phyloP scores from a whole-genome alignment of 2,888 invertebrate genomes.

The Malthinus flaveolus region DNA sequence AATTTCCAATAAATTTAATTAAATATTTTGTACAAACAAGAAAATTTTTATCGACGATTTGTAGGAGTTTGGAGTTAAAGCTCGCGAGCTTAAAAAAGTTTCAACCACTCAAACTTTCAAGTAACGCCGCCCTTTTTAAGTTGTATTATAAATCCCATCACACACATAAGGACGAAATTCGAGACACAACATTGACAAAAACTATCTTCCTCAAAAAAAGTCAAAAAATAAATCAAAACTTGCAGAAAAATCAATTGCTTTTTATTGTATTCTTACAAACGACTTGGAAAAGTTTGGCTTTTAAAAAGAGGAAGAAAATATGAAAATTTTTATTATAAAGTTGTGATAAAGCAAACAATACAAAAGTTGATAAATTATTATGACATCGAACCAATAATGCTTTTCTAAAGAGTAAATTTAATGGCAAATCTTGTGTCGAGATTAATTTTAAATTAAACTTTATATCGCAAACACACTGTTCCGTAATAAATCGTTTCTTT shows the following conservation, averaged over 20 bases:
- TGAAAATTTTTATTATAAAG: too few relatives aligned
- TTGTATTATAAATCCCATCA: constrained; percentile 3
- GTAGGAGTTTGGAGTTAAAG: background rate
- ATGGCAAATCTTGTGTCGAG: background rate
- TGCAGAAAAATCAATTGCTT: constrained; percentile 4
- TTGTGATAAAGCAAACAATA: too few relatives aligned
- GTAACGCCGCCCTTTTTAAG: background rate
- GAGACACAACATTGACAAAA: constrained; percentile 4
- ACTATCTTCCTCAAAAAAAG: too few relatives aligned
- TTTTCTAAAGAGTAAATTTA: too few relatives aligned
- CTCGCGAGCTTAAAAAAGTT: background rate
- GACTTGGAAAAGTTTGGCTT: background rate
- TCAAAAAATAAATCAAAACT: background rate
- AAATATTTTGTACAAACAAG: constrained; percentile 1
- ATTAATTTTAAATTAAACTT: constrained; percentile 16
- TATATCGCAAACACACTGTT: constrained; percentile 12
- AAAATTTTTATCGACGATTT: constrained; percentile 2
- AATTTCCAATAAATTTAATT: constrained; percentile 1
- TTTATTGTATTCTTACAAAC: background rate
- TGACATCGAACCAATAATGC: too few relatives aligned
- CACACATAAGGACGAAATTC: background rate
- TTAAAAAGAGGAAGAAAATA: too few relatives aligned
- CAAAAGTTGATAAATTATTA: too few relatives aligned
- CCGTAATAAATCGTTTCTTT: constrained; percentile 8
- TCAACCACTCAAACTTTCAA: constrained; percentile 5